Conservation (phyloP, 2,113 vertebrate genomes). For the Sardina pilchardus region DNA sequence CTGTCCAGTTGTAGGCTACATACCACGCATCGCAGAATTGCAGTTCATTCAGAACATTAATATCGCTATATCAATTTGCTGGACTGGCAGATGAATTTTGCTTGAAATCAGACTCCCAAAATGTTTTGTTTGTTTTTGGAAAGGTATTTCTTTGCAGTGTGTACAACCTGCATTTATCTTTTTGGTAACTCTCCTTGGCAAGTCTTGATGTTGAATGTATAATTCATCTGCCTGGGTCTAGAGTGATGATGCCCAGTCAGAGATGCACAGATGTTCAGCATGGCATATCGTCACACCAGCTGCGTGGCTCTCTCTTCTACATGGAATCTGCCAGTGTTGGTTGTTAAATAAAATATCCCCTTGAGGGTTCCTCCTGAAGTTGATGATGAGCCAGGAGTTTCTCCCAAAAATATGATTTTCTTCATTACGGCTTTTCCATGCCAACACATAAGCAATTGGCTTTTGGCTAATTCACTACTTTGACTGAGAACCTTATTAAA, state of each 20-base stretch:
- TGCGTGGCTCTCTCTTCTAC: background rate
- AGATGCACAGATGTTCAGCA: constrained; percentile 21
- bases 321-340: background rate
- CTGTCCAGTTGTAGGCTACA: constrained; percentile 59
- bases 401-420: background rate
- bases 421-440: background rate
- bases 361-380: background rate
- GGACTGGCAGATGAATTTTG: too few species aligned
- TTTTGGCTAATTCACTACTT: background rate
- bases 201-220: constrained; percentile 47
- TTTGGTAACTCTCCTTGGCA: constrained; percentile 44
- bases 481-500: background rate
- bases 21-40: constrained; percentile 46
- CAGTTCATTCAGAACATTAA: background rate
- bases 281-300: background rate
- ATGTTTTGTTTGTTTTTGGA: too few species aligned
- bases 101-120: too few species aligned
- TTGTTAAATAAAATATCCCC: background rate
- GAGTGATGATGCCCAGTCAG: constrained; percentile 6
- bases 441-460: background rate
- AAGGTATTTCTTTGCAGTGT: too few species aligned
- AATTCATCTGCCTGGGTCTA: constrained; percentile 28
- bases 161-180: background rate
- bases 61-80: too few species aligned
- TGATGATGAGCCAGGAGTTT: background rate